Evolutionary conservation across 2,888 invertebrate genomes (phyloP).

Genomic region (Andrena bicolor): DNA sequence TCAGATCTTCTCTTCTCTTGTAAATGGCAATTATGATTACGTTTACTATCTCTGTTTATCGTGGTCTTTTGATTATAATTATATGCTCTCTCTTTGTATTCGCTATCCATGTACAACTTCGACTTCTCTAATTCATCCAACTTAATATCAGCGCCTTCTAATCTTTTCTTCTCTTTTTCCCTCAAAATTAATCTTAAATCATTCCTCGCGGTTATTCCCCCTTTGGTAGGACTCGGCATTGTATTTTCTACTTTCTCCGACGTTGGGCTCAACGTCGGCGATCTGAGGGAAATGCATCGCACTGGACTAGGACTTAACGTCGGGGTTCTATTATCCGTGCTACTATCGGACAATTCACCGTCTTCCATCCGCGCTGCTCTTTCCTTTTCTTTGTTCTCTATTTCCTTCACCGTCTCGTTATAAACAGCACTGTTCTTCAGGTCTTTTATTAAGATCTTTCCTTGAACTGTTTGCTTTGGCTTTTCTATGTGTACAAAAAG

Average conservation of each 20-base stretch:
- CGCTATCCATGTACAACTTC: slow-evolving; percentile 51
- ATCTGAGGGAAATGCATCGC: slow-evolving; percentile 55
- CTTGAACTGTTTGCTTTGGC: slow-evolving; percentile 82
- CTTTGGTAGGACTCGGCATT: slow-evolving; percentile 68
- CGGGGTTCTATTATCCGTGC: slow-evolving; percentile 78
- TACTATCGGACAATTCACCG: slow-evolving; percentile 87
- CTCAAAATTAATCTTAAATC: slow-evolving; percentile 80
- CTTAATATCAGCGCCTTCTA: slow-evolving; percentile 63
- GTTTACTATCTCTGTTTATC: slow-evolving; percentile 65
- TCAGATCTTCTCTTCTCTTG: slow-evolving; percentile 72
- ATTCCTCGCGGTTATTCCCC: slow-evolving; percentile 67
- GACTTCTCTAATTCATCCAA: slow-evolving; percentile 53
- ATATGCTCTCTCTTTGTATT: slow-evolving; percentile 61
- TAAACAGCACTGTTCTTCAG: slow-evolving; percentile 89
- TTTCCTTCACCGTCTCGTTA: slow-evolving; percentile 88
- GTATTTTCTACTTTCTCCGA: slow-evolving; percentile 67
- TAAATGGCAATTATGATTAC: slow-evolving; percentile 72
- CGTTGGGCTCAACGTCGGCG: slow-evolving; percentile 63
- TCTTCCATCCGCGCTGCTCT: slow-evolving; percentile 88
- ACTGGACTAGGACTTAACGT: slow-evolving; percentile 80
- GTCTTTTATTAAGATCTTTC: slow-evolving; percentile 90
- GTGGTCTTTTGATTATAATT: slow-evolving; percentile 38
- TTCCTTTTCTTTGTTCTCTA: slow-evolving; percentile 88
- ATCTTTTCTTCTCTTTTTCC: slow-evolving; percentile 80
- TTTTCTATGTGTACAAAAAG: slow-evolving; percentile 75